phyloP scores from a whole-genome alignment of 2,797 vertebrate genomes.

The Argentina silus region DNA sequence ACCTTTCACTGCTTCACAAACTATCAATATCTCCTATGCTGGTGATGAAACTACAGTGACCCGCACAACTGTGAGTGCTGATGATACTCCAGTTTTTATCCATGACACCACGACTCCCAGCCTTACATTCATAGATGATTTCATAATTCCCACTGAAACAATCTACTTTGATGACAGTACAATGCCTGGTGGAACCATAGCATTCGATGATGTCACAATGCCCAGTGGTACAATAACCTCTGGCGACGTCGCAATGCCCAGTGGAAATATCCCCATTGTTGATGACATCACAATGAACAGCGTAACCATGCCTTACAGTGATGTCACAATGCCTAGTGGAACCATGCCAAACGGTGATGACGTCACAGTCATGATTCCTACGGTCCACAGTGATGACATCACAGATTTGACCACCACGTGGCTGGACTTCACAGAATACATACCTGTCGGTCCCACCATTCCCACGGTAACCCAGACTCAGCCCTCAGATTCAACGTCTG shows the following conservation, averaged over 20 bases:
- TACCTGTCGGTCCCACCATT: slow-evolving; percentile 41
- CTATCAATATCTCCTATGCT: slow-evolving; percentile 34
- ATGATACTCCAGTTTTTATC: slow-evolving; percentile 33
- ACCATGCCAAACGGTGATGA: slow-evolving; percentile 53
- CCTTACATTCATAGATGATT: not conserved
- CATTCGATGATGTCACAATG: slow-evolving; percentile 26
- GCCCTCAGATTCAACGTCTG: slow-evolving; percentile 8
- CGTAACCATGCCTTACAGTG: slow-evolving; percentile 35
- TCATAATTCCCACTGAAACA: not conserved
- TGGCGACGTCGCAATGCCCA: slow-evolving; percentile 42
- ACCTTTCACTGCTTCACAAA: slow-evolving; percentile 26
- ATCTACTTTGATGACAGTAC: slow-evolving; percentile 9
- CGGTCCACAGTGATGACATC: slow-evolving; percentile 46
- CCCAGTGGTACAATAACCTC: slow-evolving; percentile 11
- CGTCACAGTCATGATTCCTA: slow-evolving; percentile 55
- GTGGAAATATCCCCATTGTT: slow-evolving; percentile 45
- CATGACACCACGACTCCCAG: slow-evolving; percentile 17
- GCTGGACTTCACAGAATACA: slow-evolving; percentile 72
- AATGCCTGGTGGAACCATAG: slow-evolving; percentile 14
- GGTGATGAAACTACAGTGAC: slow-evolving; percentile 27
- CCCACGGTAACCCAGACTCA: slow-evolving; percentile 19
- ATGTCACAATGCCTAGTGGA: slow-evolving; percentile 39
- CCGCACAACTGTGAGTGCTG: slow-evolving; percentile 16
- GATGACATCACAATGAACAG: slow-evolving; percentile 48
- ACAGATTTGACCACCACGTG: slow-evolving; percentile 52